These are phyloP conservation scores for Rissa tridactyla DNA, from an alignment of 2,113 vertebrate species.

Conservation along the genomic window DNA sequence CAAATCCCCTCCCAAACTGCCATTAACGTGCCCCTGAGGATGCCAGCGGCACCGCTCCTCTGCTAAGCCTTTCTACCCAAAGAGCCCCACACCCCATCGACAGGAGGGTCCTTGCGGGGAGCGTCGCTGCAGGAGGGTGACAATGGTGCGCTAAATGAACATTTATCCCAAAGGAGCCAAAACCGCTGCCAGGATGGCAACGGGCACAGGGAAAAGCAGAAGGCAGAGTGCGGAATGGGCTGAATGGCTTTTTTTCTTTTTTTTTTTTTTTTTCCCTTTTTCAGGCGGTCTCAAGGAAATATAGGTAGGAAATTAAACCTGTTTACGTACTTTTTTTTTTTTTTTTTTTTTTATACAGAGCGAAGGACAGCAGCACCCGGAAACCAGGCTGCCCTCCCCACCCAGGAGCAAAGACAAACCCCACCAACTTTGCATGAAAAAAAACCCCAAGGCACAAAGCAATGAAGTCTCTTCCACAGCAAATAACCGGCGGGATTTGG, in stretches of 20 bases:
- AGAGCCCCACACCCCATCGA: accelerated
- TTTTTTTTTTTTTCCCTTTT: too few relatives aligned
- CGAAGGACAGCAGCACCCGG: neutral
- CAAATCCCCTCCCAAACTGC: neutral
- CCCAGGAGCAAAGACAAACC: neutral
- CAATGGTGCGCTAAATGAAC: accelerated
- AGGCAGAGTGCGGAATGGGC: neutral
- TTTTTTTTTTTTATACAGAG: neutral
- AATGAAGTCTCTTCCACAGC: neutral
- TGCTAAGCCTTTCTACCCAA: too few relatives aligned
- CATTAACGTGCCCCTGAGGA: neutral
- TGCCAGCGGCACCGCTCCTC: neutral
- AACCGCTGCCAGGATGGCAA: neutral
- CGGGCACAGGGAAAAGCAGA: neutral
- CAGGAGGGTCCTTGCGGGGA: neutral
- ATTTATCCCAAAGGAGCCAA: neutral
- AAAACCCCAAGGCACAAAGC: neutral
- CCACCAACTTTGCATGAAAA: too few relatives aligned
- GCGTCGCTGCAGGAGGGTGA: neutral
- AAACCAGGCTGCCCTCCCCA: neutral
- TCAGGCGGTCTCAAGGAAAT: neutral
- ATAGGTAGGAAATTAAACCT: neutral
- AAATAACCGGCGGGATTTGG: neutral
- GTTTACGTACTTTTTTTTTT: neutral
- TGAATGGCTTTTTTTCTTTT: neutral